Evolutionary conservation across 2,797 vertebrate species (phyloP).

Genomic region (Lagodon rhomboides): DNA sequence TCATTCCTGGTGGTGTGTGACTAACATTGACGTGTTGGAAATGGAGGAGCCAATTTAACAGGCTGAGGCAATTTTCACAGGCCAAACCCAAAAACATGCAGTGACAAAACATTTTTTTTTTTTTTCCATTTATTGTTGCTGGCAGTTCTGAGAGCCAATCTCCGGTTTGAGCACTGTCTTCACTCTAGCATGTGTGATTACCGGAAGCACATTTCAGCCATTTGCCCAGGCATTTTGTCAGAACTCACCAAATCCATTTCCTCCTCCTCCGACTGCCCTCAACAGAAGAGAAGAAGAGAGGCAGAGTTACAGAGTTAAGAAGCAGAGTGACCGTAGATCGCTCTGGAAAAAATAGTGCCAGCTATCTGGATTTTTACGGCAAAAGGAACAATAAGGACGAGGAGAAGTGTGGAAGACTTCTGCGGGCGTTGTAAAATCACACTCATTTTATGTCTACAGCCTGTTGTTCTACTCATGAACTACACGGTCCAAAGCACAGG

Average conservation of each 20-base stretch:
- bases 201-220: constrained; percentile 71
- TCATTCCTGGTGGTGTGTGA: constrained; percentile 60
- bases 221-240: constrained; percentile 77
- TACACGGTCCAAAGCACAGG: constrained; percentile 10
- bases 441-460: constrained; percentile 13
- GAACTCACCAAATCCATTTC: constrained; percentile 99
- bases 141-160: constrained; percentile 56
- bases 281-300: constrained; percentile 85
- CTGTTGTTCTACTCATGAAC: not conserved
- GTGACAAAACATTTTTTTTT: constrained; percentile 68
- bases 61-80: constrained; percentile 76
- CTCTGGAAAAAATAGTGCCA: constrained; percentile 37
- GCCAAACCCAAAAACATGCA: constrained; percentile 83
- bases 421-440: constrained; percentile 29
- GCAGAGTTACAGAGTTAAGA: constrained; percentile 75
- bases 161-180: constrained; percentile 61
- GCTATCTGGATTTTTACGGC: constrained; percentile 34
- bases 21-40: constrained; percentile 64
- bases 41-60: constrained; percentile 69
- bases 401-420: constrained; percentile 39
- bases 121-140: constrained; percentile 49
- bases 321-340: constrained; percentile 48
- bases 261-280: constrained; percentile 98
- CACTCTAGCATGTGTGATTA: constrained; percentile 65
- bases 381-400: constrained; percentile 22